Conservation (phyloP, 37 sponge, comb jelly and placozoan genomes). For the Spongia lamella region DNA sequence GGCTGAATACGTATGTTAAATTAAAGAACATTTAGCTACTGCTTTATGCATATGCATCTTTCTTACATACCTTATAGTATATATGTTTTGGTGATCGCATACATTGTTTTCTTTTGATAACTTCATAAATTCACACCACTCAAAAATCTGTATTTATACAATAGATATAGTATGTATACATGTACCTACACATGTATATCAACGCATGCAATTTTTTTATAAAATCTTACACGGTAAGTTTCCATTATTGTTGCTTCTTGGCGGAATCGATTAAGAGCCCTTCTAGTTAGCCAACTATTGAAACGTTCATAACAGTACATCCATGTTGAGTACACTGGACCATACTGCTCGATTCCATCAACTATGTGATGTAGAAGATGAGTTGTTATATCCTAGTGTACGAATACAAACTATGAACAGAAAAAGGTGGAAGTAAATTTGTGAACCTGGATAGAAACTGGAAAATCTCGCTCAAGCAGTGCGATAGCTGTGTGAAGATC, state of each 20-base stretch:
- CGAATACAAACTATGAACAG: neutral
- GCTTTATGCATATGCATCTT: no score
- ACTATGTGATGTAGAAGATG: constrained; percentile 24
- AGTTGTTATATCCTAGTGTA: constrained; percentile 10
- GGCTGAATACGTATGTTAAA: no score
- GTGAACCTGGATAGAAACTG: neutral
- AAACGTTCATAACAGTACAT: constrained; percentile 26
- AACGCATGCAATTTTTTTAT: no score
- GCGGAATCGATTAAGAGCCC: constrained; percentile 6
- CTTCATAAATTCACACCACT: no score
- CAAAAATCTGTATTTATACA: no score
- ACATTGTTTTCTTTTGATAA: no score
- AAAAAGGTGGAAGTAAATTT: neutral
- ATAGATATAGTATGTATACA: neutral
- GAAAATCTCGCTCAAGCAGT: constrained; percentile 28
- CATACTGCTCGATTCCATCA: constrained; percentile 10
- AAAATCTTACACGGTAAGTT: constrained; percentile 14
- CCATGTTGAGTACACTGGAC: constrained; percentile 32
- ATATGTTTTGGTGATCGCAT: no score
- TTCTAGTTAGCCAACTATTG: constrained; percentile 14
- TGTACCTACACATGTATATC: neutral
- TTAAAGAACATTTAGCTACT: no score
- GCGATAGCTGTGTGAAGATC: constrained; percentile 10
- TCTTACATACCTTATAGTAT: no score
- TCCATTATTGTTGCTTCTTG: constrained; percentile 34